Evolutionary conservation across 1,140 invertebrate genomes (phyloP).

Genomic region (Monomorium pharaonis): DNA sequence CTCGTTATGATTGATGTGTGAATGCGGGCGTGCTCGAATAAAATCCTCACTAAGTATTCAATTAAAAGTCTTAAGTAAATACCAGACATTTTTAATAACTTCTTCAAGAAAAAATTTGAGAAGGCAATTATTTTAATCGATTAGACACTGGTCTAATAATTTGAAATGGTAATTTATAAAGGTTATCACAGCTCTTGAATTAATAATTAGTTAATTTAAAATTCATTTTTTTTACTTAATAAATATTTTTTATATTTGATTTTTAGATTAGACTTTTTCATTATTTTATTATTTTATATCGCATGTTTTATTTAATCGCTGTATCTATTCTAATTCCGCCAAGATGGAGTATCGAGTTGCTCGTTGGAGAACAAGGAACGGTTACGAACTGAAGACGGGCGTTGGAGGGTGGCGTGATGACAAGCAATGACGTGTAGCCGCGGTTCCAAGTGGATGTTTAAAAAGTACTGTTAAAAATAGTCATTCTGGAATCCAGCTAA

Average conservation of each 20-base stretch:
- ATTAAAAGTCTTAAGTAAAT: background rate
- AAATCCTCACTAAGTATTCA: background rate
- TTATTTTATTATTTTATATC: too few species aligned
- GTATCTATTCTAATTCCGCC: background rate
- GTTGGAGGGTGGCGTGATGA: background rate
- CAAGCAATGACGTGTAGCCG: conserved; percentile 25
- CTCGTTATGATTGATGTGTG: background rate
- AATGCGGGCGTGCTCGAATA: too few species aligned
- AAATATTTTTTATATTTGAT: background rate
- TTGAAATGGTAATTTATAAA: background rate
- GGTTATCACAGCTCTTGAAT: background rate
- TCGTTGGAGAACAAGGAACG: background rate
- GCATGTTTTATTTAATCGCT: background rate
- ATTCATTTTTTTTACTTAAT: background rate
- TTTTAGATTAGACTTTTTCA: too few species aligned
- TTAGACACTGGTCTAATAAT: background rate
- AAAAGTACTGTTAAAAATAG: conserved; percentile 52
- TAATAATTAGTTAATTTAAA: background rate
- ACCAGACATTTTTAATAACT: background rate
- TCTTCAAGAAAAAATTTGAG: background rate
- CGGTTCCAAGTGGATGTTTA: conserved; percentile 23
- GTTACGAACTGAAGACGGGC: conserved; percentile 15
- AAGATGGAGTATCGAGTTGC: conserved; percentile 29
- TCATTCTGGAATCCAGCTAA: conserved; percentile 32
- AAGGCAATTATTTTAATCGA: background rate